phyloP scores from a whole-genome alignment of 2,797 vertebrate species.

The Urophycis tenuis region DNA sequence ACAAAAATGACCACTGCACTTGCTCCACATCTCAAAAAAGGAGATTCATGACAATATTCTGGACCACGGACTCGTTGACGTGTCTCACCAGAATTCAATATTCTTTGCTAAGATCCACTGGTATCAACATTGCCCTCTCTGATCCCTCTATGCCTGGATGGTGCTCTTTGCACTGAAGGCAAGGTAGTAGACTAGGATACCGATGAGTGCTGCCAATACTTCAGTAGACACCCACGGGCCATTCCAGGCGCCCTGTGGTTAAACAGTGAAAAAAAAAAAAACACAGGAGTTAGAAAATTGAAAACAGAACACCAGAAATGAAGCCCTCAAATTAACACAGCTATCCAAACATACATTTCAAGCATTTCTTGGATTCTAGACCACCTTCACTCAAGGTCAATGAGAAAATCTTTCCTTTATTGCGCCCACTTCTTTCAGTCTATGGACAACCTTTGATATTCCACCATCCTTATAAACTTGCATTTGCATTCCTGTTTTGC shows the following conservation, averaged over 20 bases:
- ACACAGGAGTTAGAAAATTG: not conserved
- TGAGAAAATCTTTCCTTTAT: not conserved
- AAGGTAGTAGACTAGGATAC: constrained; percentile 81
- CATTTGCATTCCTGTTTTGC: not conserved
- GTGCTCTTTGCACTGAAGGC: constrained; percentile 83
- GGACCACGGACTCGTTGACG: constrained; percentile 27
- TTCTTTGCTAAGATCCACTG: constrained; percentile 41
- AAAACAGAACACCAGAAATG: not conserved
- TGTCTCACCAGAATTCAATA: constrained; percentile 50
- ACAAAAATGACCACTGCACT: constrained; percentile 45
- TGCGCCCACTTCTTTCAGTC: not conserved
- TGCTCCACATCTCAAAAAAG: constrained; percentile 32
- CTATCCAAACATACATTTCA: constrained; percentile 3
- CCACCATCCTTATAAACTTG: not conserved
- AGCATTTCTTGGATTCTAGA: not conserved
- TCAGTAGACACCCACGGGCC: constrained; percentile 91
- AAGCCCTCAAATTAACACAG: not conserved
- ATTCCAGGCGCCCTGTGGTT: constrained; percentile 78
- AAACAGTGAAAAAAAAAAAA: not conserved
- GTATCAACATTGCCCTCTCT: constrained; percentile 3
- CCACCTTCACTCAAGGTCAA: not conserved
- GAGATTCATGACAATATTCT: constrained; percentile 29
- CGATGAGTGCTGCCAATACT: constrained; percentile 80
- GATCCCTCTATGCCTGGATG: constrained; percentile 75
- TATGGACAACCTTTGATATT: not conserved